Conservation (phyloP, 2,888 invertebrate species). For the Zhuqinia jingwanae region DNA sequence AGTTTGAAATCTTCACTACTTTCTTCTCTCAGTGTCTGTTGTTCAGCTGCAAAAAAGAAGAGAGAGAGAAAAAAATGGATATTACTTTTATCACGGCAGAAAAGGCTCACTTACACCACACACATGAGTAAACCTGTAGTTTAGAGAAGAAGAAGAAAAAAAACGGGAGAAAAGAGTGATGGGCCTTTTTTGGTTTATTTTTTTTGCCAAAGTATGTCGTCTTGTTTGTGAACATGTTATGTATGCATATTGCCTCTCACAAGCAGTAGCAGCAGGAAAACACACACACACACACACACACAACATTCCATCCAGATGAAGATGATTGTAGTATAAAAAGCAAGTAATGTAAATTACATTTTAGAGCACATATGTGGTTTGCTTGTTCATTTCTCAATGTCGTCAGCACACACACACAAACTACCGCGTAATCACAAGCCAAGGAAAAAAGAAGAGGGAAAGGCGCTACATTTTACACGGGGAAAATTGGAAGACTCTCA, state of each 20-base stretch:
- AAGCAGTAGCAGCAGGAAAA: too few relatives aligned
- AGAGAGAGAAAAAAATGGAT: conserved; percentile 23
- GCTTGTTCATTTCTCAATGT: conserved; percentile 61
- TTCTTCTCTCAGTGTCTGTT: conserved; percentile 8
- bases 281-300: too few relatives aligned
- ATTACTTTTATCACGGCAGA: conserved; percentile 29
- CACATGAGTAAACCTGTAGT: conserved; percentile 34
- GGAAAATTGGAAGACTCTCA: conserved; percentile 43
- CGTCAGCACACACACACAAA: conserved; percentile 3
- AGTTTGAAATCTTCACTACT: conserved; percentile 28
- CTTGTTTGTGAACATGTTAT: background rate
- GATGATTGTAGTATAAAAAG: conserved; percentile 15
- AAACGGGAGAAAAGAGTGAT: conserved; percentile 1
- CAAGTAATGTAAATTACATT: conserved; percentile 43
- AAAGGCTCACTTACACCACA: conserved; percentile 44
- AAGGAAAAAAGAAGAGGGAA: background rate
- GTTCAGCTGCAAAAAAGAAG: background rate
- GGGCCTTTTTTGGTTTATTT: conserved; percentile 1
- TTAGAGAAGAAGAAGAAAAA: too few relatives aligned
- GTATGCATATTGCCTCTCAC: conserved; percentile 3
- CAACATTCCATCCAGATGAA: background rate
- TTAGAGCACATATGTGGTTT: conserved; percentile 52
- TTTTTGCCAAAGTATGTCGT: background rate
- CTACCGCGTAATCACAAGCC: background rate
- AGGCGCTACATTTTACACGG: background rate